phyloP scores from a whole-genome alignment of 1,140 invertebrate species.

The Triops longicaudatus region DNA sequence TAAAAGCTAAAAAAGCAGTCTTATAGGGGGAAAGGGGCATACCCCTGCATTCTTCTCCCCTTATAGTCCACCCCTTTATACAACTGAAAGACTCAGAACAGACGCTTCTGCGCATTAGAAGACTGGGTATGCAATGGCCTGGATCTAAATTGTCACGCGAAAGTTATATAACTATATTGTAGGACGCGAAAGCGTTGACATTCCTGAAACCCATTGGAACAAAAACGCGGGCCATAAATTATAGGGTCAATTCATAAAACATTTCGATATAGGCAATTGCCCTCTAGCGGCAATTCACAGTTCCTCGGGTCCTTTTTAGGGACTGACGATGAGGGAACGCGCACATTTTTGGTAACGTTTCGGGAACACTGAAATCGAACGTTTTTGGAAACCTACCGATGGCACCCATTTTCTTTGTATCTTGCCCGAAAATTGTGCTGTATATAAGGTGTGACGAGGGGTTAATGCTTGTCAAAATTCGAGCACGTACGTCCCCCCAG shows the following conservation, averaged over 20 bases:
- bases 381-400: background rate
- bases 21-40: background rate
- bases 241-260: background rate
- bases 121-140: background rate
- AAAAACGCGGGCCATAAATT: background rate
- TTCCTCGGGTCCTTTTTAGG: background rate
- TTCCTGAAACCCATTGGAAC: background rate
- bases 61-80: background rate
- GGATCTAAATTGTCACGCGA: background rate
- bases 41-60: background rate
- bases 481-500: background rate
- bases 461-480: slow-evolving; percentile 6
- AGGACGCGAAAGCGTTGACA: background rate
- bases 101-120: background rate
- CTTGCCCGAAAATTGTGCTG: background rate
- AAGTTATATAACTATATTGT: background rate
- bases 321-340: background rate
- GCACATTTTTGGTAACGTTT: background rate
- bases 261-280: background rate
- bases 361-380: too few species aligned
- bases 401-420: background rate
- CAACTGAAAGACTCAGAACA: background rate
- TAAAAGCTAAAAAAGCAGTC: background rate
- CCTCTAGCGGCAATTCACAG: background rate
- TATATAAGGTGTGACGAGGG: background rate